Conservation (phyloP, 2,888 invertebrate species). For the Poecilobothrus nobilitatus region DNA sequence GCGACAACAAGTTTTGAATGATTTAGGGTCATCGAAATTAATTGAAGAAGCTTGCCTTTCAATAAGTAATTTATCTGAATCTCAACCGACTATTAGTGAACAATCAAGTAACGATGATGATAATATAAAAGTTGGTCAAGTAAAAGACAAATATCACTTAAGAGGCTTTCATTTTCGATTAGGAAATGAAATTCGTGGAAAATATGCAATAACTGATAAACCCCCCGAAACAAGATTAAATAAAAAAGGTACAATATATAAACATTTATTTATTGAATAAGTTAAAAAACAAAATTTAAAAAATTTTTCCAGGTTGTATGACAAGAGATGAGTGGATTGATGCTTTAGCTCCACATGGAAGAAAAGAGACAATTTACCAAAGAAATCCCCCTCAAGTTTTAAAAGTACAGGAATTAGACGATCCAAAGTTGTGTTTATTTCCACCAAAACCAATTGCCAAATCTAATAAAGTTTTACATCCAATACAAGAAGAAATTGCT, state of each 20-base stretch:
- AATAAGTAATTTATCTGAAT: constrained; percentile 26
- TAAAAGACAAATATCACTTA: constrained; percentile 32
- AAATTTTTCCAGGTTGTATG: constrained; percentile 30
- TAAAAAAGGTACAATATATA: too few relatives aligned
- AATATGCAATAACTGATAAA: constrained; percentile 29
- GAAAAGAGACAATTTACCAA: constrained; percentile 29
- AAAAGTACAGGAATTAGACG: constrained; percentile 30
- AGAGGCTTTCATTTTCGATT: constrained; percentile 39
- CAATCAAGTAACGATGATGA: constrained; percentile 39
- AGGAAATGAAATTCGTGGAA: constrained; percentile 34
- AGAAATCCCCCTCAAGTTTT: constrained; percentile 30
- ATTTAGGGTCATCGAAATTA: constrained; percentile 29
- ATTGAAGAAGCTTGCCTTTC: constrained; percentile 29
- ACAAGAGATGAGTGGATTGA: constrained; percentile 40
- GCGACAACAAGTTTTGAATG: constrained; percentile 29
- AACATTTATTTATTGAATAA: too few relatives aligned
- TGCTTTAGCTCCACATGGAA: constrained; percentile 32
- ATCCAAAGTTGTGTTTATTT: constrained; percentile 32
- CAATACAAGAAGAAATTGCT: not conserved
- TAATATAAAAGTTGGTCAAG: constrained; percentile 34
- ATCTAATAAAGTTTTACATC: not conserved
- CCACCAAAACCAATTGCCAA: constrained; percentile 21
- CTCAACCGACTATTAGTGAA: constrained; percentile 27
- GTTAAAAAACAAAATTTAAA: not conserved
- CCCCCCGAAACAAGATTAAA: constrained; percentile 22